Conservation (phyloP, 2,888 invertebrate species). For the Polylopha cassiicola region DNA sequence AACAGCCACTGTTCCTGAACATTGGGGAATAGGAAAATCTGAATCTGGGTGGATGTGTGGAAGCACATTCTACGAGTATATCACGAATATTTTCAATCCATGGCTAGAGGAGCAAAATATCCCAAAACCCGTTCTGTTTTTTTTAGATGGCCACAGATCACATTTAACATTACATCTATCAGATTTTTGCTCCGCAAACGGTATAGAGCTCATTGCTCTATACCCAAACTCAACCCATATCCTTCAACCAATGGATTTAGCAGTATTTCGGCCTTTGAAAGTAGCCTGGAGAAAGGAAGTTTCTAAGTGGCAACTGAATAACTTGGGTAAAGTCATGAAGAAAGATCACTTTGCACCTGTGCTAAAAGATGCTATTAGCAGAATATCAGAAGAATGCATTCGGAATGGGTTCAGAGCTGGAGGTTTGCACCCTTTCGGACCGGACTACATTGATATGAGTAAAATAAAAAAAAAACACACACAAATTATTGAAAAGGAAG, state of each 20-base stretch:
- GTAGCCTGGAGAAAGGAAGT: conserved; percentile 7
- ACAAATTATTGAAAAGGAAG: conserved; percentile 8
- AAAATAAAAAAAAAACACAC: conserved; percentile 3
- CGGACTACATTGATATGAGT: conserved; percentile 4
- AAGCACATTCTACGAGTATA: conserved; percentile 19
- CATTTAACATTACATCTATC: conserved; percentile 17
- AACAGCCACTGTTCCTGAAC: conserved; percentile 18
- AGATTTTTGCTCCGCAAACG: conserved; percentile 11
- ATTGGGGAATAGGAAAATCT: conserved; percentile 23
- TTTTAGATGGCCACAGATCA: conserved; percentile 20
- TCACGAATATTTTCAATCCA: conserved; percentile 16
- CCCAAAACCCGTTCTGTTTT: conserved; percentile 15
- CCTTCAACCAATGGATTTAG: conserved; percentile 25
- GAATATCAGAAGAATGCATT: conserved; percentile 2
- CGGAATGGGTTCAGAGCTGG: conserved; percentile 3
- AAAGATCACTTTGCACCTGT: conserved; percentile 2
- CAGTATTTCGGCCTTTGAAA: conserved; percentile 18
- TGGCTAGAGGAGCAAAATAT: conserved; percentile 11
- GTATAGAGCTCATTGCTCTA: conserved; percentile 19
- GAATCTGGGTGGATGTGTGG: conserved; percentile 16
- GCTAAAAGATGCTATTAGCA: conserved; percentile 2
- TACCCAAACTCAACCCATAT: conserved; percentile 25
- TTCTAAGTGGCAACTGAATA: conserved; percentile 2
- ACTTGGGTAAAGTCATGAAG: conserved; percentile 1
- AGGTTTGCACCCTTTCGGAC: conserved; percentile 2